Conservation (phyloP, 2,113 vertebrate species). For the Eulemur rufifrons region DNA sequence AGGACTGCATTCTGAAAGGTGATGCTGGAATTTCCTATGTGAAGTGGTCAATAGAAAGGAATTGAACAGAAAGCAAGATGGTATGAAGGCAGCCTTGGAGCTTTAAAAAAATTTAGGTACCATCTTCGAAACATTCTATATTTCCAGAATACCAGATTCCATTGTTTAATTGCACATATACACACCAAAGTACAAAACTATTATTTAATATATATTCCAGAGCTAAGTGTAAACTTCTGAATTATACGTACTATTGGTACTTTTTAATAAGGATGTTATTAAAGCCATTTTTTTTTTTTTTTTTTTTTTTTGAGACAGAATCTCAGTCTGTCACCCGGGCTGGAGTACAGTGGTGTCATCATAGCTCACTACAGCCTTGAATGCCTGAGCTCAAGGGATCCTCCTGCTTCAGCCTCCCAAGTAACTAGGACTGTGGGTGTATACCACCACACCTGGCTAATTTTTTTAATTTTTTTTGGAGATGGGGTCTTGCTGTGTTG, state of each 20-base stretch:
- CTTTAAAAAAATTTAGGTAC: not conserved
- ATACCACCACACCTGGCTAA: too few relatives aligned
- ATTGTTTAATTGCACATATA: not conserved
- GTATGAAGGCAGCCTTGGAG: not conserved
- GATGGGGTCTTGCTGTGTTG: too few relatives aligned
- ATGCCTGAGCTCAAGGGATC: too few relatives aligned
- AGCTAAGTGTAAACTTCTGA: conserved; percentile 28
- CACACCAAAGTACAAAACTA: conserved; percentile 2
- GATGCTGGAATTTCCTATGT: not conserved
- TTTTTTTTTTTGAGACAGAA: not conserved
- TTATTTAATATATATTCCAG: not conserved
- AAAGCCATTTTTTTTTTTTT: not conserved
- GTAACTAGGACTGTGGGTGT: too few relatives aligned
- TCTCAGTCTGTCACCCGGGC: too few relatives aligned
- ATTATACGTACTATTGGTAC: conserved; percentile 10
- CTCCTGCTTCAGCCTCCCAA: too few relatives aligned
- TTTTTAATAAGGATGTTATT: not conserved
- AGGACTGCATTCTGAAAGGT: conserved; percentile 16
- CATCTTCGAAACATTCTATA: conserved; percentile 40
- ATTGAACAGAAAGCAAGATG: not conserved
- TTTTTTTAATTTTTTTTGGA: too few relatives aligned
- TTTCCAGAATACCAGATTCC: conserved; percentile 34
- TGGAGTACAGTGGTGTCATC: too few relatives aligned
- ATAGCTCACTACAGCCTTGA: too few relatives aligned
- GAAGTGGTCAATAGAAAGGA: not conserved